Evolutionary conservation across 2,888 invertebrate genomes (phyloP).

Genomic region (Stramonita haemastoma): DNA sequence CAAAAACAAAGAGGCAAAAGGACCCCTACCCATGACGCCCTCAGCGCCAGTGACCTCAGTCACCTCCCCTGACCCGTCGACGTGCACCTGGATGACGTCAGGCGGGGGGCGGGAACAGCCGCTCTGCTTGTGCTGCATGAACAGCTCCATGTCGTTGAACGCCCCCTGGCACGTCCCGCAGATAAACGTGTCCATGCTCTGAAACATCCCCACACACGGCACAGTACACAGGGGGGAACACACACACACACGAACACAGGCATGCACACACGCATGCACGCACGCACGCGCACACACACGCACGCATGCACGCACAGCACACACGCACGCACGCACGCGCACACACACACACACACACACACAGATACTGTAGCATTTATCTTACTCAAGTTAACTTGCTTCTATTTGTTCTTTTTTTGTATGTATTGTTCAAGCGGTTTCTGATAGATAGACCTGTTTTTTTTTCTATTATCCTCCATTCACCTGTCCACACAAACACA

Average conservation of each 20-base stretch:
- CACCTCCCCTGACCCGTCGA: constrained; percentile 52
- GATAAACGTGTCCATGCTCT: constrained; percentile 74
- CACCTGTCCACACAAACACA: too few species aligned
- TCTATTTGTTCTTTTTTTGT: too few species aligned
- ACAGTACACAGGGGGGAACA: too few species aligned
- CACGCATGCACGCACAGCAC: too few species aligned
- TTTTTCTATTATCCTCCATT: too few species aligned
- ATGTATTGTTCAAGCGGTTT: too few species aligned
- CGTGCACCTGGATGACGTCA: constrained; percentile 50
- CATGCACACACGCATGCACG: neutral
- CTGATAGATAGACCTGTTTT: too few species aligned
- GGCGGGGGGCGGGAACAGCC: constrained; percentile 51
- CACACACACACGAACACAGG: neutral
- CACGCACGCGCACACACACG: neutral
- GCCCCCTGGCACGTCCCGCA: constrained; percentile 73
- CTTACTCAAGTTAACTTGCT: too few species aligned
- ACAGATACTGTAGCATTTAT: too few species aligned
- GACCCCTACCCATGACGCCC: constrained; percentile 25
- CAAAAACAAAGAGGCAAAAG: neutral
- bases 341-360: too few species aligned
- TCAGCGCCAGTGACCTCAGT: constrained; percentile 46
- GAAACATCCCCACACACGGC: neutral
- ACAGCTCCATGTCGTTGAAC: constrained; percentile 73
- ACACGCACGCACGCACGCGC: too few species aligned
- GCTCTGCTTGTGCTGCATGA: constrained; percentile 73